phyloP scores from a whole-genome alignment of 2,888 invertebrate species.

The Eupithecia insigniata region DNA sequence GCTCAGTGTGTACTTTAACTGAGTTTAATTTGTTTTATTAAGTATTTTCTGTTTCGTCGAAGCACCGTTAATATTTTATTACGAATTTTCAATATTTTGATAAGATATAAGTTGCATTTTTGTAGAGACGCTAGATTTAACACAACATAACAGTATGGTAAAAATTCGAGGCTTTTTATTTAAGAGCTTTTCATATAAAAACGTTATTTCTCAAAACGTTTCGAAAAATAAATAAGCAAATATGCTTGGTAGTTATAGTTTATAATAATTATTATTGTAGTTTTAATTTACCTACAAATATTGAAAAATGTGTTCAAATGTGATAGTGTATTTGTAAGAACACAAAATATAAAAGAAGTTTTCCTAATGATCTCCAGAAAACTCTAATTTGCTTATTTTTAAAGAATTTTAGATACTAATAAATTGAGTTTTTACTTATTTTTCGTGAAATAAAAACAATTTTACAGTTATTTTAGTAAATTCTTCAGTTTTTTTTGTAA shows the following conservation, averaged over 20 bases:
- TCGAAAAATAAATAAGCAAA: not conserved
- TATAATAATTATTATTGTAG: conserved; percentile 17
- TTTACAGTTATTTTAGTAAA: not conserved
- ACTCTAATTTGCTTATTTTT: conserved; percentile 74
- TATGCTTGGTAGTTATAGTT: conserved; percentile 1
- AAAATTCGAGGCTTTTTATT: conserved; percentile 6
- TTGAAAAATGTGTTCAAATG: conserved; percentile 79
- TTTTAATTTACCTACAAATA: conserved; percentile 43
- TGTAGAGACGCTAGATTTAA: conserved; percentile 19
- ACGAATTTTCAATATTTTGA: not conserved
- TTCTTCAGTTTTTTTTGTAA: conserved; percentile 7
- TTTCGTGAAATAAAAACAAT: not conserved
- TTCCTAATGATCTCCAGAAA: conserved; percentile 83
- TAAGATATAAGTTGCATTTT: conserved; percentile 32
- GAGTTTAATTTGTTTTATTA: not conserved
- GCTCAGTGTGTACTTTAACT: not conserved
- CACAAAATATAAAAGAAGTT: conserved; percentile 75
- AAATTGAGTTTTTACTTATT: not conserved
- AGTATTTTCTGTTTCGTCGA: not conserved
- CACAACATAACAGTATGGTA: not conserved
- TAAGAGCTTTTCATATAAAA: not conserved
- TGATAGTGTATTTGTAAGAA: conserved; percentile 80
- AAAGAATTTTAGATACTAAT: conserved; percentile 51
- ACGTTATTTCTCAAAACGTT: not conserved
- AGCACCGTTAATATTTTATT: not conserved